phyloP scores from a whole-genome alignment of 2,888 invertebrate species.

The Unio delphinus region DNA sequence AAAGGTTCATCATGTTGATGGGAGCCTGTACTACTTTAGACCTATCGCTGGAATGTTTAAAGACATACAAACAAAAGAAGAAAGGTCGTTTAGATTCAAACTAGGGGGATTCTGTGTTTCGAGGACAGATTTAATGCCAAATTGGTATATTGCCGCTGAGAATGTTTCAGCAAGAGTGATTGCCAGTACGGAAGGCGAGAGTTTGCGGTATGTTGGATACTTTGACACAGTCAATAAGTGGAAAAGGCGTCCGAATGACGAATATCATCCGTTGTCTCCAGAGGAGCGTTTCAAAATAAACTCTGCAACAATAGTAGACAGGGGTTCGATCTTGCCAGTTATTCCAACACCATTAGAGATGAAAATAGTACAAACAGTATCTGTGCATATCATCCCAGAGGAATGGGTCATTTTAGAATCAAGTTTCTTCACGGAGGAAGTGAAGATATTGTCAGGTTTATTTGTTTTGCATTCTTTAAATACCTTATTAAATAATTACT shows the following conservation, averaged over 20 bases:
- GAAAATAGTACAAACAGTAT: conserved; percentile 3
- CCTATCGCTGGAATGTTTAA: conserved; percentile 20
- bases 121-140: conserved; percentile 46
- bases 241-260: conserved; percentile 31
- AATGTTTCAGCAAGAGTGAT: conserved; percentile 35
- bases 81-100: conserved; percentile 22
- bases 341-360: conserved; percentile 27
- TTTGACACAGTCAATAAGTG: conserved; percentile 39
- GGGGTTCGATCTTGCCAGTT: conserved; percentile 8
- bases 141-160: conserved; percentile 47
- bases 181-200: conserved; percentile 42
- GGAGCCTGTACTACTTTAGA: conserved; percentile 38
- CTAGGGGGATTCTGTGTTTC: conserved; percentile 33
- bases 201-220: conserved; percentile 33
- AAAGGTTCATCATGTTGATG: conserved; percentile 37
- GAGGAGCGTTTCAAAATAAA: conserved; percentile 18
- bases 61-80: conserved; percentile 23
- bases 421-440: conserved; percentile 29
- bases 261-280: conserved; percentile 11
- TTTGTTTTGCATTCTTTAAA: too few relatives aligned
- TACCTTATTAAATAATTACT: too few relatives aligned
- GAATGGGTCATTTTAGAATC: conserved; percentile 41
- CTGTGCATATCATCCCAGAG: conserved; percentile 23
- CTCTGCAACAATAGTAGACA: neutral
- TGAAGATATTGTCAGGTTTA: conserved; percentile 40